Base-by-base conservation (phyloP, 2,113 vertebrate species). In the Tachysurus vachellii region DNA sequence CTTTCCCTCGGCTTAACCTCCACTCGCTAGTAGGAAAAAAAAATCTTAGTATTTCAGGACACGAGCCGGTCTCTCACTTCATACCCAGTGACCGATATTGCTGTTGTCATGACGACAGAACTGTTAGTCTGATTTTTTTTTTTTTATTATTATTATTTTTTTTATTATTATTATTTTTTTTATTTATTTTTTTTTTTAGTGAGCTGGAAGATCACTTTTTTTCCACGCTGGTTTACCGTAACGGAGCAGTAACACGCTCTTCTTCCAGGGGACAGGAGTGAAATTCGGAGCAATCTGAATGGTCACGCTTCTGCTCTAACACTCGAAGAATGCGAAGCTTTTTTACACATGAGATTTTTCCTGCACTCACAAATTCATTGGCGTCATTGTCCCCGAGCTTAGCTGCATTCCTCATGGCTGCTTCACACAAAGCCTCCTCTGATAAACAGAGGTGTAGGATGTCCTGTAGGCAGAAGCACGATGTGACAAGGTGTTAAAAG, bases 201-300 rank as follows among this genome's bases (percentile, higher is more conserved):
- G 84, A 79, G 42, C 57, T 85, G 84, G 73, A 14, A 77, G 64
- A 85, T 61, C 23, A 57, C 42, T 76, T 85, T 85, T 85, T n/a
- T 19, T 68, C 36, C 23, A 66, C 17, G 3, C 54, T 14, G 57
- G 36, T 47, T 19, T 64, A 1, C 42, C 23, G 64, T 26, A 68
- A 70, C n/a, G 19, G 8, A 17, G 44, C 16, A 83, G 44, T 28
- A 7, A 31, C n/a, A 12, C 47, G 21, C 19, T 76, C 82, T 42
- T 6, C 19, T 84, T 73, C 14, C 82, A 26, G 54, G 31, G 17
- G 66, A 53, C 36, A 77, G 9, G 11, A 59, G 23, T 85, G 70
- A 50, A 31, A 53, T 54, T 70, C 26, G 61, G 16, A 70, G 12
- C 56, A 68, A 54, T n/a, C 44, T 13, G 19, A 56, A 66, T n/a